Evolutionary conservation across 2,888 invertebrate species (phyloP).

Genomic region (Andrena bicolor): DNA sequence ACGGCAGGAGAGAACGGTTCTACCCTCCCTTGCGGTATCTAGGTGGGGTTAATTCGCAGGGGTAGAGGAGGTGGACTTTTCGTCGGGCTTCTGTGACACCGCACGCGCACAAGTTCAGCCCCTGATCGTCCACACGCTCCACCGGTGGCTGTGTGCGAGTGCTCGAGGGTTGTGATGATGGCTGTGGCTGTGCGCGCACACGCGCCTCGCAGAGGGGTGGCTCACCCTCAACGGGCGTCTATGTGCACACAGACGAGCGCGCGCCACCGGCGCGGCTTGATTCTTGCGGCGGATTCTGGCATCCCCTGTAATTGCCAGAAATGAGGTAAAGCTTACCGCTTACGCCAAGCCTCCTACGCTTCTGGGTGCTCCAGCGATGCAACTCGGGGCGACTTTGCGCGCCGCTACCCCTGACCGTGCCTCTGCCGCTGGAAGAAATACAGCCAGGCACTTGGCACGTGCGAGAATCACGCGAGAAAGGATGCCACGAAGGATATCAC

Average conservation of each 20-base stretch:
- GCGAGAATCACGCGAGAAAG: neutral
- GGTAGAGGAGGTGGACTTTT: conserved; percentile 61
- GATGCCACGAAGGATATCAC: neutral
- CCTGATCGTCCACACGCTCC: conserved; percentile 14
- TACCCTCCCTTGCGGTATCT: conserved; percentile 48
- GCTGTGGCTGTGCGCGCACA: conserved; percentile 20
- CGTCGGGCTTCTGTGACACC: conserved; percentile 69
- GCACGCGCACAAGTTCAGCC: conserved; percentile 50
- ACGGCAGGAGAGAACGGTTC: conserved; percentile 8
- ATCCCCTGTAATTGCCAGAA: conserved; percentile 84
- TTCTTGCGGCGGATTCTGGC: conserved; percentile 84
- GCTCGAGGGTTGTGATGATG: conserved; percentile 20
- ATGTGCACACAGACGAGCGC: conserved; percentile 22
- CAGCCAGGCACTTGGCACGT: conserved; percentile 21
- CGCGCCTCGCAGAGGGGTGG: conserved; percentile 28
- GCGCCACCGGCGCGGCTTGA: conserved; percentile 77
- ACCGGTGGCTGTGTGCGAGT: conserved; percentile 5
- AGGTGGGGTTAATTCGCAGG: conserved; percentile 66
- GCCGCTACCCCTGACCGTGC: conserved; percentile 39
- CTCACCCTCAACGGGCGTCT: conserved; percentile 36
- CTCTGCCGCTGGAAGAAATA: conserved; percentile 11
- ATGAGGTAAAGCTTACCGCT: conserved; percentile 83
- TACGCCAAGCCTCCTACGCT: conserved; percentile 77
- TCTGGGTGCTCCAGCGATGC: conserved; percentile 65
- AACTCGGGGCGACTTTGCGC: conserved; percentile 66